Evolutionary conservation across 1,140 invertebrate species (phyloP), one percentile per base, ranked within the genome.

Genomic region (Semibalanus balanoides): DNA sequence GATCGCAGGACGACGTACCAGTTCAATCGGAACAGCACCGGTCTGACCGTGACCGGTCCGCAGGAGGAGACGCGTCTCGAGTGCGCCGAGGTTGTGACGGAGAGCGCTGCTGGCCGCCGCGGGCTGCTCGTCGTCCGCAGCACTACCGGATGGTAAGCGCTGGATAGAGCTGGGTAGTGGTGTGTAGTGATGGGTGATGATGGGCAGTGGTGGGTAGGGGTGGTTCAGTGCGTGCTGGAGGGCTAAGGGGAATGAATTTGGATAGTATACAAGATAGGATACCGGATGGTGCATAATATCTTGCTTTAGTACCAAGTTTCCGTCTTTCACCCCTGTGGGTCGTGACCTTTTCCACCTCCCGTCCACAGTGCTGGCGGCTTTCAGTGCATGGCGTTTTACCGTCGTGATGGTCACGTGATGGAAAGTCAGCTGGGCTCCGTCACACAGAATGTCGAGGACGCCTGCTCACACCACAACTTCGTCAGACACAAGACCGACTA

Each of bases 381-480:
- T 85, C 89, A 90, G 83, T 95, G 93, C 83, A 90, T 94, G 88
- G 87, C 88, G 79, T 91, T 94, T 82, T 90, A 92, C 84, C 87
- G 89, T 76, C 88, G 93, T 78, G 91, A 91, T 81, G 87, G 87
- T 71, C 89, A 91, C 83, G 91, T 95, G 77, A 89, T 93, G 78
- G 93, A 95, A 85, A 86, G 92, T 77, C 90, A 91, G 84, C 76
- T 75, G 31, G 80, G 81, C 0, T 76, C 78, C 29, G 74, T 80
- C 27, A 78, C 80, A n/a, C 75, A 74, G 29, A 78, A 71, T 25
- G 74, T 78, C 11, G 80, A 82, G 28, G 81, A 81, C 75, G 81
- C 81, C 3, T 82, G 81, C 76, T 77, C 75, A 40, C 28, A 75
- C 25, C 77, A 78, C 76, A 80, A 81, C 77, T 82, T 64, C 51